Conservation (phyloP, 2,113 vertebrate species). For the Cyanoramphus novaezelandiae region DNA sequence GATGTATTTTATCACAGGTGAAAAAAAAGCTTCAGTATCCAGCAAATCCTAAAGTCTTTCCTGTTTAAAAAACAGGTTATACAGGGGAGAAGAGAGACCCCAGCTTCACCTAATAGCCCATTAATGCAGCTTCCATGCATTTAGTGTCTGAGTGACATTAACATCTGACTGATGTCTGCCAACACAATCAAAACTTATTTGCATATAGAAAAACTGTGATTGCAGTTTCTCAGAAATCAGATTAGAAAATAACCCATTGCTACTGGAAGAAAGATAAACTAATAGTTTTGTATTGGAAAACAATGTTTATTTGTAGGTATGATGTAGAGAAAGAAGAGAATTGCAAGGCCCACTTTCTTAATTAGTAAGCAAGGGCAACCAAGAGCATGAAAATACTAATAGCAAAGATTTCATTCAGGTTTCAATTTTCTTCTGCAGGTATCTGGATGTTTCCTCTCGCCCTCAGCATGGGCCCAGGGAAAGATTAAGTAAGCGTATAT, state of each 20-base stretch:
- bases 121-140: neutral
- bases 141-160: neutral
- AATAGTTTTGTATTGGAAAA: neutral
- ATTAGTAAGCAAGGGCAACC: neutral
- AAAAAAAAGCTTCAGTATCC: neutral
- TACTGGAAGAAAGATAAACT: neutral
- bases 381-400: neutral
- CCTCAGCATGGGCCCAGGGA: neutral
- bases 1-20: neutral
- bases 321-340: neutral
- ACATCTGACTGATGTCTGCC: neutral
- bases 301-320: neutral
- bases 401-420: neutral
- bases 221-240: neutral
- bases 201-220: neutral
- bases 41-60: neutral
- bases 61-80: neutral
- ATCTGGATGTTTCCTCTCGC: neutral
- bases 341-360: neutral
- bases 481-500: fast-evolving
- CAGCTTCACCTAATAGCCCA: neutral
- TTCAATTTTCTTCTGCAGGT: neutral
- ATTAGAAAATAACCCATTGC: neutral
- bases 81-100: neutral
- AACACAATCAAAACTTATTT: neutral